These are phyloP conservation scores for Dromiciops gliroides DNA, from an alignment of 2,113 vertebrate species.

Conservation along the genomic window DNA sequence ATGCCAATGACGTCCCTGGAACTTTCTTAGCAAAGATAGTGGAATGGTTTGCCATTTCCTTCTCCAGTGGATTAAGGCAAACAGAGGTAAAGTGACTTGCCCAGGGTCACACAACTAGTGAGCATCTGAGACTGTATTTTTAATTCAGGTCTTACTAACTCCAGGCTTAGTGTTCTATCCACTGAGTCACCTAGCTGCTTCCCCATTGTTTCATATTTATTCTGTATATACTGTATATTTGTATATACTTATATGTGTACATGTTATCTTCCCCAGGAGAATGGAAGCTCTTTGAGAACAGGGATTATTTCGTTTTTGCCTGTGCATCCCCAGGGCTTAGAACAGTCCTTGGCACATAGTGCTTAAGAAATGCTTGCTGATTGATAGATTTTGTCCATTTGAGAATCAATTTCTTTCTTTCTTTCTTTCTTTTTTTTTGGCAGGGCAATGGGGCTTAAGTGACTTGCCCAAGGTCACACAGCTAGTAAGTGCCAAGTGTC, in stretches of 20 bases:
- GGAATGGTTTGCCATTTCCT: background rate
- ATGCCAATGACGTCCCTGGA: background rate
- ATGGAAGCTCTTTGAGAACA: background rate
- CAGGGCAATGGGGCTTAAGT: no score
- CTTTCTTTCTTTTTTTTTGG: slow-evolving; percentile 30
- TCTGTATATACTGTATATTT: background rate
- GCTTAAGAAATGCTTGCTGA: background rate
- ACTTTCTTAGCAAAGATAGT: background rate
- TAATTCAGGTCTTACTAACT: background rate
- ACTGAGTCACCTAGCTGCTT: background rate
- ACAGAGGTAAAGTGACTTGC: background rate
- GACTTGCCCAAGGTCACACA: no score
- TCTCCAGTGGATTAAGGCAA: background rate
- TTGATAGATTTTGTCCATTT: background rate
- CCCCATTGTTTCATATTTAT: background rate
- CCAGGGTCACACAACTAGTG: background rate
- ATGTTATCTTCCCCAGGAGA: background rate
- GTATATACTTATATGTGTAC: background rate
- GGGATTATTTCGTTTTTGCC: background rate
- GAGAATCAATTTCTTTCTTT: slow-evolving; percentile 30
- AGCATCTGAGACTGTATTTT: background rate
- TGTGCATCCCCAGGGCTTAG: background rate
- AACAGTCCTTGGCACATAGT: background rate
- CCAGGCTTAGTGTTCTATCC: no score
- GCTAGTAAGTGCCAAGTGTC: no score